A percentile compares a stretch with the other conserved stretches of the same genome.
These are phyloP conservation scores for Eupithecia vulgata DNA, from an alignment of 2,888 invertebrate genomes.

Conservation along the genomic window DNA sequence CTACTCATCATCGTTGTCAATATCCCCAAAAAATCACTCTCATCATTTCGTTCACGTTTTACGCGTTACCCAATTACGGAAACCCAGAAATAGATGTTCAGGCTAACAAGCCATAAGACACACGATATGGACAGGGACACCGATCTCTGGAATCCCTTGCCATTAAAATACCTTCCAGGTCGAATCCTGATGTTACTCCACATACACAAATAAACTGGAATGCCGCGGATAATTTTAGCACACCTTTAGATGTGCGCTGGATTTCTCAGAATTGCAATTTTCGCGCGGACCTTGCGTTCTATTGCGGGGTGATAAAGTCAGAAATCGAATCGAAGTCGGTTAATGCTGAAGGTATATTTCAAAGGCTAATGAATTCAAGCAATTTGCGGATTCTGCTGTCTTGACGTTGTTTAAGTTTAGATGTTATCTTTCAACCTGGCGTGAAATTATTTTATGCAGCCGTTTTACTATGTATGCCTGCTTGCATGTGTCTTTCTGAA, in stretches of 20 bases:
- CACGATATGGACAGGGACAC: constrained; percentile 29
- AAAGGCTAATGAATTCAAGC: constrained; percentile 26
- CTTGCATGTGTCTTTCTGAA: background rate
- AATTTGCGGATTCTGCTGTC: constrained; percentile 23
- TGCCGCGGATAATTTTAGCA: constrained; percentile 65
- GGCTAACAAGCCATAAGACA: constrained; percentile 33
- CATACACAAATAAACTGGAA: constrained; percentile 70
- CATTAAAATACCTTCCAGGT: constrained; percentile 49
- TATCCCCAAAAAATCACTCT: background rate
- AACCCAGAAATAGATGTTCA: constrained; percentile 29
- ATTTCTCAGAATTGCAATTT: constrained; percentile 40
- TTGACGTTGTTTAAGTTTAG: constrained; percentile 10
- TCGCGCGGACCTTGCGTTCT: constrained; percentile 26
- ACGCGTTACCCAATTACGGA: constrained; percentile 27
- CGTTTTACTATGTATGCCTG: background rate
- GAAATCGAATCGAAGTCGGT: constrained; percentile 9
- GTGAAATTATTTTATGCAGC: constrained; percentile 6
- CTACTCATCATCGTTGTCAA: background rate
- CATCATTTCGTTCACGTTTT: constrained; percentile 18
- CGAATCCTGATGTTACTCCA: constrained; percentile 44
- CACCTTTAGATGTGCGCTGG: constrained; percentile 50
- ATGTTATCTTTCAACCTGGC: background rate
- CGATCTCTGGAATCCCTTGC: constrained; percentile 41
- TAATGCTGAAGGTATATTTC: constrained; percentile 29
- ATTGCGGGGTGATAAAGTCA: constrained; percentile 27